These are phyloP conservation scores for Pampusana beccarii DNA, from an alignment of 2,113 vertebrate species.

Conservation along the genomic window DNA sequence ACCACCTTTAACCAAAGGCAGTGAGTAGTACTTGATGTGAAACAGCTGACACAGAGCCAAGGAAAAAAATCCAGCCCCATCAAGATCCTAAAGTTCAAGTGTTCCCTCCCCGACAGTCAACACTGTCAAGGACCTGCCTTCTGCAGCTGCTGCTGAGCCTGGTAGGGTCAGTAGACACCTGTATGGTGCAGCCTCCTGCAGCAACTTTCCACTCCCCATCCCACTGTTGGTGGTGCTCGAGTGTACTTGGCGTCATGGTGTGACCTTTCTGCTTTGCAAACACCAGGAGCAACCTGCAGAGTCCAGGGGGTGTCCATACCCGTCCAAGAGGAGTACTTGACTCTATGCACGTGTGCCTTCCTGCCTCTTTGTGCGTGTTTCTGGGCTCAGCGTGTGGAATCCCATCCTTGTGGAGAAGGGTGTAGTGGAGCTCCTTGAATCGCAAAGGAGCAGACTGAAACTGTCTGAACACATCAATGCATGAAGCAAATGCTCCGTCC, in stretches of 20 bases:
- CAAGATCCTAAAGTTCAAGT: background rate
- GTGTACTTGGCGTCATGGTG: background rate
- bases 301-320: background rate
- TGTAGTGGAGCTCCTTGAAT: background rate
- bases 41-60: background rate
- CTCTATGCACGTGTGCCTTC: background rate
- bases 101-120: background rate
- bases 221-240: background rate
- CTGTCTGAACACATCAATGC: background rate
- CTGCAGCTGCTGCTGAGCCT: background rate
- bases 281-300: background rate
- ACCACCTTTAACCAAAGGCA: background rate
- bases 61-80: background rate
- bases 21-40: background rate
- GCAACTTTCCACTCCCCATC: background rate
- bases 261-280: background rate
- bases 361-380: background rate
- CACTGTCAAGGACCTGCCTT: background rate
- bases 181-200: background rate
- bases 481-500: background rate
- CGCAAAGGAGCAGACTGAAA: background rate
- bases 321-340: background rate
- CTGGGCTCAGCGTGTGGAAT: rapidly evolving
- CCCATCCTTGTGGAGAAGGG: background rate
- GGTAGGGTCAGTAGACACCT: background rate